Conservation (phyloP, 2,113 vertebrate species). For the Cricetomys ansorgei region DNA sequence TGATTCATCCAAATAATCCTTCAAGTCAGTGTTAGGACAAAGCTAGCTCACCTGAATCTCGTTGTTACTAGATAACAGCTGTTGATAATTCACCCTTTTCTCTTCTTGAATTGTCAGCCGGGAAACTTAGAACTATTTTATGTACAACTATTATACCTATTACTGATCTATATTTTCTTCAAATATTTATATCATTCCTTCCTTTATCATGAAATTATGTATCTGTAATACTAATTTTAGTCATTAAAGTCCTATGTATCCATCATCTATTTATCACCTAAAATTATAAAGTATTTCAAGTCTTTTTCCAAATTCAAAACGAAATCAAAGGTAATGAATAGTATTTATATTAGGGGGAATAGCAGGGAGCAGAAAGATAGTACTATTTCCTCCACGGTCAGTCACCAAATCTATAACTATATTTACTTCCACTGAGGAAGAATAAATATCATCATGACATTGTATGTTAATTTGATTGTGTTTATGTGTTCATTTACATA, state of each 20-base stretch:
- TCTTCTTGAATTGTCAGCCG: neutral
- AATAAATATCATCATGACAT: constrained; percentile 46
- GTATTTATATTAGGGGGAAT: neutral
- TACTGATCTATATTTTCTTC: constrained; percentile 4
- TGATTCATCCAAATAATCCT: neutral
- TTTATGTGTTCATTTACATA: neutral
- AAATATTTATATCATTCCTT: constrained; percentile 2
- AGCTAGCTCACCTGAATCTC: constrained; percentile 9
- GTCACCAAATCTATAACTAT: neutral
- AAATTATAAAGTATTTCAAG: neutral
- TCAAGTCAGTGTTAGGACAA: neutral
- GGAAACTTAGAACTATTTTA: neutral
- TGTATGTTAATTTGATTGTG: neutral
- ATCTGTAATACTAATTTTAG: neutral
- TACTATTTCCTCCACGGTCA: neutral
- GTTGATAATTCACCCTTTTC: neutral
- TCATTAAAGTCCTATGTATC: neutral
- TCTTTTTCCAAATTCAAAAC: constrained; percentile 34
- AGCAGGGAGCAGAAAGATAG: neutral
- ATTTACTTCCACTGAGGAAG: constrained; percentile 34
- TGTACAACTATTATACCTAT: neutral
- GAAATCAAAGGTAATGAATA: neutral
- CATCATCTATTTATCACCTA: neutral
- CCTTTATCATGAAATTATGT: neutral
- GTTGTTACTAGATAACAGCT: neutral